Evolutionary conservation across 2,113 vertebrate species (phyloP).

Genomic region (Lampris incognitus): DNA sequence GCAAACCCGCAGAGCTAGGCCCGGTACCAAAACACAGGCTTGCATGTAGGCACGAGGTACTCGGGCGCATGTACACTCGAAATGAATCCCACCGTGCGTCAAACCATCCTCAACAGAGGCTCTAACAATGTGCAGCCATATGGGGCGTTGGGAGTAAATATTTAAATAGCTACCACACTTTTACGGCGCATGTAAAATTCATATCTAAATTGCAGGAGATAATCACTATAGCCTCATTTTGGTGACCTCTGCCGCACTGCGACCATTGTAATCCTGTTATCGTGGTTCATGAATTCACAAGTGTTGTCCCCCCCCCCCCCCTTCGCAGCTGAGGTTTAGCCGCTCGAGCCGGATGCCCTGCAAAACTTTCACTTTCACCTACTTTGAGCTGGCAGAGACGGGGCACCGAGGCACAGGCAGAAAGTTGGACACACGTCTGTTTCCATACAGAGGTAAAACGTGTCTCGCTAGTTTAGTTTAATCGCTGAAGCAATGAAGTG

Average conservation of each 20-base stretch:
- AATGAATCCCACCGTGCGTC: slow-evolving; percentile 33
- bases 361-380: slow-evolving; percentile 15
- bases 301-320: not conserved
- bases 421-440: not conserved
- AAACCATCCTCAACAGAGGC: slow-evolving; percentile 18
- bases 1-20: not conserved
- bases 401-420: not conserved
- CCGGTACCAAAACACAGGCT: slow-evolving; percentile 7
- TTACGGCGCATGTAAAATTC: slow-evolving; percentile 53
- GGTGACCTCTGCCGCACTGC: slow-evolving; percentile 23
- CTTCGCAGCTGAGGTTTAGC: slow-evolving; percentile 5
- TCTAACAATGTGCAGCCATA: slow-evolving; percentile 40
- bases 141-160: slow-evolving; percentile 56
- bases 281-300: slow-evolving; percentile 28
- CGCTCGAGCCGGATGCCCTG: slow-evolving; percentile 6
- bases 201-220: slow-evolving; percentile 44
- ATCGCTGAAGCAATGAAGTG: not conserved
- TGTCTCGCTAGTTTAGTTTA: no score
- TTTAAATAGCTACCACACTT: slow-evolving; percentile 45
- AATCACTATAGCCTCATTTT: slow-evolving; percentile 16
- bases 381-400: not conserved
- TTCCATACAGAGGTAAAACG: no score
- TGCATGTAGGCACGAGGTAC: slow-evolving; percentile 34
- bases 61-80: slow-evolving; percentile 24
- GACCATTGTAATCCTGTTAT: slow-evolving; percentile 34